Evolutionary conservation across 2,113 vertebrate species (phyloP).

Genomic region (Penelope pileata): DNA sequence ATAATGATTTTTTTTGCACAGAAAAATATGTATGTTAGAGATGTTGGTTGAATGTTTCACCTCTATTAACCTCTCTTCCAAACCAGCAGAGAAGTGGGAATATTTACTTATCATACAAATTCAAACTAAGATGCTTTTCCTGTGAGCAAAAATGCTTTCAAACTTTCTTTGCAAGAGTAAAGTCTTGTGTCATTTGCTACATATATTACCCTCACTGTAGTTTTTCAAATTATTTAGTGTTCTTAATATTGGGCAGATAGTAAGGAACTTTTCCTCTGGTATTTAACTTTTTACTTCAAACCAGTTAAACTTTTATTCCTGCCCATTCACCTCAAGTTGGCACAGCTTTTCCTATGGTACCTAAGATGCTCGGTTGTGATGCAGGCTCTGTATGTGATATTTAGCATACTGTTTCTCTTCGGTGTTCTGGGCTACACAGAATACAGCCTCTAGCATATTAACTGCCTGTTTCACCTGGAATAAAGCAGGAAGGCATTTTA

Average conservation of each 20-base stretch:
- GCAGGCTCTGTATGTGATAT: neutral
- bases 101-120: constrained; percentile 63
- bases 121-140: constrained; percentile 47
- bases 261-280: neutral
- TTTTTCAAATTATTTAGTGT: neutral
- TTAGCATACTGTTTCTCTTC: neutral
- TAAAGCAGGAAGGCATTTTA: constrained; percentile 18
- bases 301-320: neutral
- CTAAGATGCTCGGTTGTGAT: neutral
- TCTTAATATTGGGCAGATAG: neutral
- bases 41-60: constrained; percentile 44
- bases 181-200: constrained; percentile 4
- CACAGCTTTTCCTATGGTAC: neutral
- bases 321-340: neutral
- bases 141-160: constrained; percentile 4
- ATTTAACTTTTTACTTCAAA: constrained; percentile 22
- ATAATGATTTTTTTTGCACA: constrained; percentile 49
- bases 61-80: constrained; percentile 68
- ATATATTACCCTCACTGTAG: neutral
- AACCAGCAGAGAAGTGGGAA: constrained; percentile 46
- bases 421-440: constrained; percentile 18
- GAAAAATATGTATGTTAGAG: constrained; percentile 10
- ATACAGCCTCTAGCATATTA: constrained; percentile 41
- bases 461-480: constrained; percentile 45
- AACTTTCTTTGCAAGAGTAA: constrained; percentile 41